Evolutionary conservation across 2,113 vertebrate species (phyloP).

Genomic region (Mandrillus leucophaeus): DNA sequence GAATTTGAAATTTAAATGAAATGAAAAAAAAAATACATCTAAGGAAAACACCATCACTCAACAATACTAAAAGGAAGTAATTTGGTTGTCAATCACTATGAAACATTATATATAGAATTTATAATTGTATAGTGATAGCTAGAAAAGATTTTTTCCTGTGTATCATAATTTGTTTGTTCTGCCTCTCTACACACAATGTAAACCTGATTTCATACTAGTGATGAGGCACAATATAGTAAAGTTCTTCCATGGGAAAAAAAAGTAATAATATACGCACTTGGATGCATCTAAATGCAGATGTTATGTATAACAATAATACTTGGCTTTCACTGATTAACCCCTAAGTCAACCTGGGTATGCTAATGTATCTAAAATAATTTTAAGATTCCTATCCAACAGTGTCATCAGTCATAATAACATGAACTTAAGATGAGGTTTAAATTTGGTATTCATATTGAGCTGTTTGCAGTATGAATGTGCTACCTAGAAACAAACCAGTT

Average conservation of each 20-base stretch:
- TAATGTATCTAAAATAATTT: neutral
- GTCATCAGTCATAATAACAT: neutral
- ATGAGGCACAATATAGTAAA: neutral
- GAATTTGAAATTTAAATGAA: slow-evolving; percentile 23
- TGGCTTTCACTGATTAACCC: neutral
- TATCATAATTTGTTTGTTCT: neutral
- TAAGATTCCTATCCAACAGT: neutral
- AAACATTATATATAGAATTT: neutral
- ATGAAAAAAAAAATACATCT: neutral
- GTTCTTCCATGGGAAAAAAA: neutral
- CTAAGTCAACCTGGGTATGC: neutral
- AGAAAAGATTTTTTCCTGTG: neutral
- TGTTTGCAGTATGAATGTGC: neutral
- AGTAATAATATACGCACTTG: neutral
- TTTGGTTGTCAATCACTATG: neutral
- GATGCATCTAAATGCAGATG: neutral
- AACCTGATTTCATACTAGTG: neutral
- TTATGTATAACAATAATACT: neutral
- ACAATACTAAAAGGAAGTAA: neutral
- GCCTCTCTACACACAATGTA: neutral
- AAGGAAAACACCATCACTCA: neutral
- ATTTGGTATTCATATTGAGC: neutral
- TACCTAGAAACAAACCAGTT: neutral
- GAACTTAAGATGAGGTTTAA: slow-evolving; percentile 21
- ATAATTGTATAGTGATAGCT: neutral